Evolutionary conservation across 1,140 invertebrate species (phyloP), one percentile per base, ranked within the genome.

Genomic region (Elymnias hypermnestra): DNA sequence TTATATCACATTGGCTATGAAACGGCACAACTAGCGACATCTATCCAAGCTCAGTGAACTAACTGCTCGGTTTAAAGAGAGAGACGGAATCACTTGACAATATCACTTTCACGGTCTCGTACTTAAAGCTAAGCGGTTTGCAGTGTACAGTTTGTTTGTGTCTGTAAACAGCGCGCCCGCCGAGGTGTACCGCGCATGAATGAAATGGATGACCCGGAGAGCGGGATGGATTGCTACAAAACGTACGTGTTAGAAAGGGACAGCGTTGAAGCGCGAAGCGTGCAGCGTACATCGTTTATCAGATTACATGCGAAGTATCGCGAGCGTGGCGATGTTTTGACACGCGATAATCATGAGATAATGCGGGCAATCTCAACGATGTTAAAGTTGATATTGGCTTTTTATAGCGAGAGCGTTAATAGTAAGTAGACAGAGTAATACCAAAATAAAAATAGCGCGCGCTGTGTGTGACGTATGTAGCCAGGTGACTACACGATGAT

Each of bases 301-400:
- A 84, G 82, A 87, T 87, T 87, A 84, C 81, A 84, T 81, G 74
- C 79, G 78, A 76, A 79, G 77, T 81, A 83, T 83, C 83, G 77
- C 77, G 75, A 83, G 78, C 78, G 81, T 83, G 79, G 83, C 72
- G 79, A 87, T 87, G 84, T 87, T 87, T 87, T 87, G 84, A 87
- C 84, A 87, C 81, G 83, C 81, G 84, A 87, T 87, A 86, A 87
- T 87, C 81, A 83, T 71, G 70, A 83, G 82, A 84, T 87, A 87
- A 87, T 87, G 72, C 82, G 70, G 63, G 65, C 78, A 76, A 85
- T 85, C 78, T 79, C 71, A 48, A 61, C 65, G 68, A 68, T 77
- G 66, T 78, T 85, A 83, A 82, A 76, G 77, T 82, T 82, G 75
- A 83, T 81, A 85, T 82, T 83, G 68, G 71, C 74, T 85, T 85